phyloP scores from a whole-genome alignment of 2,797 vertebrate genomes.

The Phalanger gymnotis region DNA sequence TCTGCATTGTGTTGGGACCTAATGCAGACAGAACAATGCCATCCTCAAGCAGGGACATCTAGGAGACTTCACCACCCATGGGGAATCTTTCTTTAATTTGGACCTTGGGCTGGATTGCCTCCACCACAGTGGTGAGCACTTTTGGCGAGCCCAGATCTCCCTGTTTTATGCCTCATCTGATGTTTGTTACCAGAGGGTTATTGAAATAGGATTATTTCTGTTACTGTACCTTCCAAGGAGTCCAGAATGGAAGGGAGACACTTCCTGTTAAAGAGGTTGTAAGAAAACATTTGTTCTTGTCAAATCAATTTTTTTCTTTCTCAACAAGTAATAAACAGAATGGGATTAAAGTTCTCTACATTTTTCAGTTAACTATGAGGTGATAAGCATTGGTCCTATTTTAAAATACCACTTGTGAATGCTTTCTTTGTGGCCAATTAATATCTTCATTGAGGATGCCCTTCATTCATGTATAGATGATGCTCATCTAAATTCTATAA shows the following conservation, averaged over 20 bases:
- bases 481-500: no score
- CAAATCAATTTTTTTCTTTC: neutral
- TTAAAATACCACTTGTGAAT: neutral
- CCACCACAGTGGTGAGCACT: neutral
- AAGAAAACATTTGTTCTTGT: neutral
- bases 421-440: neutral
- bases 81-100: neutral
- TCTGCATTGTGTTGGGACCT: neutral
- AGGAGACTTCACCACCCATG: neutral
- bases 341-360: neutral
- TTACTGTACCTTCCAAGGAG: neutral
- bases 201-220: neutral
- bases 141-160: neutral
- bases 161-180: neutral
- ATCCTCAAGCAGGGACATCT: neutral
- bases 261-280: neutral
- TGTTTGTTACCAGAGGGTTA: neutral
- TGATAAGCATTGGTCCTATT: neutral
- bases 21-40: no score
- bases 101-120: neutral
- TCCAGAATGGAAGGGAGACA: neutral
- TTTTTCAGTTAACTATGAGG: neutral
- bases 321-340: neutral
- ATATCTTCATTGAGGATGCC: neutral
- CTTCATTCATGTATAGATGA: neutral